Percentiles rank a stretch among this genome's conserved stretches.
Evolutionary conservation across 2,888 invertebrate species (phyloP).

Genomic region (Syritta pipiens): DNA sequence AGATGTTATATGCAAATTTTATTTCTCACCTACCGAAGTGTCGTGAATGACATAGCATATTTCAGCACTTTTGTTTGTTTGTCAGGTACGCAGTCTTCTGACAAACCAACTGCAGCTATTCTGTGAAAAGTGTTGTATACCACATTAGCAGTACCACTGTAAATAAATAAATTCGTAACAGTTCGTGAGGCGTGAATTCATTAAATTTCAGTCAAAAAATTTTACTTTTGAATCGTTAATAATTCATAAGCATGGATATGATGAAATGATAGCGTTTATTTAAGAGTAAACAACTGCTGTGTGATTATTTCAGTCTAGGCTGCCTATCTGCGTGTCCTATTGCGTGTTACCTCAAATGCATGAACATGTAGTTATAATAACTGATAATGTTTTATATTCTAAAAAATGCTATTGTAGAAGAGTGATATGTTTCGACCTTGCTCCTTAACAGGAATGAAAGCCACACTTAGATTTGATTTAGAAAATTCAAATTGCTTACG

Average conservation of each 20-base stretch:
- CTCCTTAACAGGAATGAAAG: too few species aligned
- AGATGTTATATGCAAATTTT: slow-evolving; percentile 58
- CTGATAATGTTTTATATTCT: too few species aligned
- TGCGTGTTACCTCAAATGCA: too few species aligned
- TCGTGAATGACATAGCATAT: slow-evolving; percentile 52
- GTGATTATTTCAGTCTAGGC: too few species aligned
- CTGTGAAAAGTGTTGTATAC: slow-evolving; percentile 29
- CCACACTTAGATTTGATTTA: too few species aligned
- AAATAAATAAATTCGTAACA: slow-evolving; percentile 35
- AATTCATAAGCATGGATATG: slow-evolving; percentile 21
- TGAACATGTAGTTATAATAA: too few species aligned
- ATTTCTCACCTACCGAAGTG: slow-evolving; percentile 60
- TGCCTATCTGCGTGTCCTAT: too few species aligned
- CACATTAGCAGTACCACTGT: slow-evolving; percentile 41
- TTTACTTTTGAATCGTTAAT: slow-evolving; percentile 16
- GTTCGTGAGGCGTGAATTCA: slow-evolving; percentile 35
- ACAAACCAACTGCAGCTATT: slow-evolving; percentile 20
- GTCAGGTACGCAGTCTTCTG: slow-evolving; percentile 31
- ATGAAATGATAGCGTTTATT: too few species aligned
- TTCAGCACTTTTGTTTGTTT: slow-evolving; percentile 35
- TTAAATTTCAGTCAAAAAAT: slow-evolving; percentile 31
- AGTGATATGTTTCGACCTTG: too few species aligned
- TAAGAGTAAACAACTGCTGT: too few species aligned
- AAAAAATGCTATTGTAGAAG: too few species aligned
- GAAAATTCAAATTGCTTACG: too few species aligned